phyloP scores from a whole-genome alignment of 2,888 invertebrate genomes.

The Sinelater perroti region DNA sequence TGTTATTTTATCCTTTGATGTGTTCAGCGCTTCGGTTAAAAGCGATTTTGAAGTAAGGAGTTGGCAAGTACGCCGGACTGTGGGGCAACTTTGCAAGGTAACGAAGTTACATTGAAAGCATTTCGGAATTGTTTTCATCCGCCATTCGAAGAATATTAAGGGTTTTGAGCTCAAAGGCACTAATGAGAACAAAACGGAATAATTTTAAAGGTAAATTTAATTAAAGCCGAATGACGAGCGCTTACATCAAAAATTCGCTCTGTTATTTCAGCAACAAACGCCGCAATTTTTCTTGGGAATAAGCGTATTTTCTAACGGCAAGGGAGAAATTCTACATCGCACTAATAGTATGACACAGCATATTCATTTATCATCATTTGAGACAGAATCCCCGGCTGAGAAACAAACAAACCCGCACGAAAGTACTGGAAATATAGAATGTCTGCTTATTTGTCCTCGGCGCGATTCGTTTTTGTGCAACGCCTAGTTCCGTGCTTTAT shows the following conservation, averaged over 20 bases:
- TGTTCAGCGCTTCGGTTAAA: too few relatives aligned
- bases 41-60: too few relatives aligned
- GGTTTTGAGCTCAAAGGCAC: neutral
- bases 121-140: neutral
- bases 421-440: conserved; percentile 3
- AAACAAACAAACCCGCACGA: conserved; percentile 16
- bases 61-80: conserved; percentile 1
- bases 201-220: too few relatives aligned
- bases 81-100: neutral
- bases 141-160: neutral
- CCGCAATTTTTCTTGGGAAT: neutral
- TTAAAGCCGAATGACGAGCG: too few relatives aligned
- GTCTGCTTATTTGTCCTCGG: too few relatives aligned
- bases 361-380: conserved; percentile 25
- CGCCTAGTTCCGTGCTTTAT: too few relatives aligned
- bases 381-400: conserved; percentile 9
- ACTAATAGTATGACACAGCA: conserved; percentile 18
- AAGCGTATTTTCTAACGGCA: conserved; percentile 3
- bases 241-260: too few relatives aligned
- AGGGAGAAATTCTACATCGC: conserved; percentile 8
- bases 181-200: neutral
- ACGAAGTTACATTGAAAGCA: neutral
- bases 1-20: neutral
- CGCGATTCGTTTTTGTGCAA: too few relatives aligned
- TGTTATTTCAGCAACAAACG: neutral